These are phyloP conservation scores for Nysson spinosus DNA, from an alignment of 2,888 invertebrate species.

Conservation along the genomic window DNA sequence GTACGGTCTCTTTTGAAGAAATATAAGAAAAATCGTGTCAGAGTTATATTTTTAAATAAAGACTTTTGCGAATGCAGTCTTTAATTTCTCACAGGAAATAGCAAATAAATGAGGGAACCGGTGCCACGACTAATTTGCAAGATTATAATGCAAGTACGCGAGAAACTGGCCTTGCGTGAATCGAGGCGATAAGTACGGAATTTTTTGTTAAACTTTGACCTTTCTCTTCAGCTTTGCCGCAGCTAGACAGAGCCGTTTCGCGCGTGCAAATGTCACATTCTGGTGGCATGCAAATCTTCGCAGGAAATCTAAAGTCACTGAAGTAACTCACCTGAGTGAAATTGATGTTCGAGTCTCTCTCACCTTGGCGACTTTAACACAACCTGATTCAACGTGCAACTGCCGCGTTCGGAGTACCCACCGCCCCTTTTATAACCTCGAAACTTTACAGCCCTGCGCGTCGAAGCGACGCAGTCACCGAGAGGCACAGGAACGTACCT, in stretches of 20 bases:
- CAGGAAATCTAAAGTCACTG: not conserved
- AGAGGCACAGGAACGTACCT: constrained; percentile 36
- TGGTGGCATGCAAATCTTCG: not conserved
- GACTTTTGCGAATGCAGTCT: too few species aligned
- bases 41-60: too few species aligned
- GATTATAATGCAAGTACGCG: not conserved
- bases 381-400: constrained; percentile 64
- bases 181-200: constrained; percentile 10
- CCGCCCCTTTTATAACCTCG: constrained; percentile 74
- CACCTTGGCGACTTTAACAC: constrained; percentile 43
- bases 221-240: not conserved
- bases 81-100: not conserved
- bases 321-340: constrained; percentile 45
- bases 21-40: too few species aligned
- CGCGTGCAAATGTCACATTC: constrained; percentile 11
- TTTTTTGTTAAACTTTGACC: not conserved
- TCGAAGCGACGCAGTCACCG: constrained; percentile 62
- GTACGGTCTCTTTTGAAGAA: too few species aligned
- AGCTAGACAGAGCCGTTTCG: not conserved
- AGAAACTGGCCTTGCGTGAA: constrained; percentile 27
- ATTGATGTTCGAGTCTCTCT: constrained; percentile 13
- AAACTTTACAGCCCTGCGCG: constrained; percentile 67
- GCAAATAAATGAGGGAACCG: not conserved
- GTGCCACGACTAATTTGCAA: constrained; percentile 4
- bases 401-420: constrained; percentile 68